A percentile compares a stretch with the other conserved stretches of the same genome.
These are phyloP conservation scores for Drosophila lacicola DNA, from an alignment of 2,888 invertebrate genomes.

Conservation along the genomic window DNA sequence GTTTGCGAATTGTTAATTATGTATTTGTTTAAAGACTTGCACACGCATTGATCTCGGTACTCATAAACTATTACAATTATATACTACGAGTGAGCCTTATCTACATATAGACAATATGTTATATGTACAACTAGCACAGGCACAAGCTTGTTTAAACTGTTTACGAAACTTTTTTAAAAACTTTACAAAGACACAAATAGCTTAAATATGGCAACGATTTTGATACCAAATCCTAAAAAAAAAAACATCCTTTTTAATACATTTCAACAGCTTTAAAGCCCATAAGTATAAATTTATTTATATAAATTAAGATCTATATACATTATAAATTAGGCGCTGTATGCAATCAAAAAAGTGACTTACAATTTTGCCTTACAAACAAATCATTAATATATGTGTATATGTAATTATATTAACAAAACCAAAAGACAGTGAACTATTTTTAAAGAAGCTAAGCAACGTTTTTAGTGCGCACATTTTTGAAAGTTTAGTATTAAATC, in stretches of 20 bases:
- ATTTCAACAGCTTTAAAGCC: constrained; percentile 52
- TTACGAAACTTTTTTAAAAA: constrained; percentile 44
- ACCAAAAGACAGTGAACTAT: constrained; percentile 25
- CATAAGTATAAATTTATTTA: constrained; percentile 38
- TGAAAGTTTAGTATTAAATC: constrained; percentile 27
- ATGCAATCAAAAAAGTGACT: constrained; percentile 74
- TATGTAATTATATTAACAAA: constrained; percentile 17
- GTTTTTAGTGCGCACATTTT: constrained; percentile 54
- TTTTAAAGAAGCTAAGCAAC: constrained; percentile 35
- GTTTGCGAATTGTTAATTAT: constrained; percentile 14
- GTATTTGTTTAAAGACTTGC: constrained; percentile 36
- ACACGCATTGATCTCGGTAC: constrained; percentile 56
- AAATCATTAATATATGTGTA: constrained; percentile 44
- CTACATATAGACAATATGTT: constrained; percentile 32
- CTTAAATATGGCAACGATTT: constrained; percentile 38
- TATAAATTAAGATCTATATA: constrained; percentile 26
- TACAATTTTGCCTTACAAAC: constrained; percentile 64
- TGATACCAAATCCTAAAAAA: constrained; percentile 36
- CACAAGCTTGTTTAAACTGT: constrained; percentile 44
- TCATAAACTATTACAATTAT: constrained; percentile 25
- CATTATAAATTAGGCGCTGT: constrained; percentile 51
- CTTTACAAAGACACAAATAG: constrained; percentile 49
- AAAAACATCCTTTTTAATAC: constrained; percentile 42
- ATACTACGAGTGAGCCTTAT: constrained; percentile 64
- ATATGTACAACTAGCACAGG: constrained; percentile 25